Conservation (phyloP, 2,888 invertebrate species). For the Apotomis betuletana region DNA sequence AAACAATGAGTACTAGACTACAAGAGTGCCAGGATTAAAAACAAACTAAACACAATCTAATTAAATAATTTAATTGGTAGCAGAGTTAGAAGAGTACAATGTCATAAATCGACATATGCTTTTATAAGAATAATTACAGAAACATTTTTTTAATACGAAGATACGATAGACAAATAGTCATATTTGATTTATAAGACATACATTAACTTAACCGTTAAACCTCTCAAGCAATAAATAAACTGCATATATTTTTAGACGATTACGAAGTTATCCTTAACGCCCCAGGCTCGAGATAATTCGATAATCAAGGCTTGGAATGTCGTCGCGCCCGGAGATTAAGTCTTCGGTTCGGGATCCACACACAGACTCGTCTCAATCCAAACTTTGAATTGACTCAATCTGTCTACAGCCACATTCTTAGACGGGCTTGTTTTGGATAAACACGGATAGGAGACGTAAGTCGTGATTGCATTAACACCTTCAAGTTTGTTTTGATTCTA, state of each 20-base stretch:
- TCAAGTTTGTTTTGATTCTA: conserved; percentile 15
- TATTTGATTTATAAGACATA: no score
- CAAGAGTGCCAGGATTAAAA: no score
- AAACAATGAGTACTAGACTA: no score
- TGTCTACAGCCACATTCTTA: conserved; percentile 46
- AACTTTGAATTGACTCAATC: conserved; percentile 57
- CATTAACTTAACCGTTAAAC: no score
- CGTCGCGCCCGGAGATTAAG: conserved; percentile 35
- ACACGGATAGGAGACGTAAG: conserved; percentile 24
- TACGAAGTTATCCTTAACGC: conserved; percentile 19
- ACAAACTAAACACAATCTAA: no score
- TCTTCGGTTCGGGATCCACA: conserved; percentile 30
- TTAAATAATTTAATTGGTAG: no score
- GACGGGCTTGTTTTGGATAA: conserved; percentile 12
- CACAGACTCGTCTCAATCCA: conserved; percentile 52
- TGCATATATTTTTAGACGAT: background rate
- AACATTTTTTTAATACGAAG: no score
- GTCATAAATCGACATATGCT: no score
- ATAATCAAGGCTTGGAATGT: conserved; percentile 32
- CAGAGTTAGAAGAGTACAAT: no score
- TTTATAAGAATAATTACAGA: no score
- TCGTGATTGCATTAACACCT: conserved; percentile 29
- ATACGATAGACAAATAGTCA: no score
- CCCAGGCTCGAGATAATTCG: conserved; percentile 28
- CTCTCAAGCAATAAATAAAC: background rate